Percentiles rank a stretch among this genome's conserved stretches.
Evolutionary conservation across 2,113 vertebrate genomes (phyloP).

Genomic region (Myrmecobius fasciatus): DNA sequence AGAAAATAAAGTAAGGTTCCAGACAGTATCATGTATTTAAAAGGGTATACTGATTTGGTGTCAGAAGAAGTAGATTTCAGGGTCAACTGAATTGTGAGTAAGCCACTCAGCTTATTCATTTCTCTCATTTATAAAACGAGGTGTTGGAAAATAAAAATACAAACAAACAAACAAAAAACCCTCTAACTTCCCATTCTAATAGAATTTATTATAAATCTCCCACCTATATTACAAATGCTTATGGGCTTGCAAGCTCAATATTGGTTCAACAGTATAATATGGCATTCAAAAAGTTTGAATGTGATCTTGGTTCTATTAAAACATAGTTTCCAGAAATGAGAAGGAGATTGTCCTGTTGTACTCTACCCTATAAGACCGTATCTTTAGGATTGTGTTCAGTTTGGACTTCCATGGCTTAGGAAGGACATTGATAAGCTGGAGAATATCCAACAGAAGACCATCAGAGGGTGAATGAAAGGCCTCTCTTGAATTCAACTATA

Average conservation of each 20-base stretch:
- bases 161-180: no score
- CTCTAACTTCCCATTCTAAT: not conserved
- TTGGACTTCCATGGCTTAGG: not conserved
- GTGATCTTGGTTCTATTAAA: not conserved
- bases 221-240: not conserved
- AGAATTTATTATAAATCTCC: not conserved
- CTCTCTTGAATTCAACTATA: not conserved
- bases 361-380: not conserved
- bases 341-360: not conserved
- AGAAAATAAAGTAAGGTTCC: not conserved
- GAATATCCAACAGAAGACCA: not conserved
- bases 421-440: not conserved
- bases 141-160: no score
- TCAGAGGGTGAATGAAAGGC: not conserved
- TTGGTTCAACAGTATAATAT: not conserved
- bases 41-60: not conserved
- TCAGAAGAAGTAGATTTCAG: not conserved
- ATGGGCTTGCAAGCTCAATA: not conserved
- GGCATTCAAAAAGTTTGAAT: not conserved
- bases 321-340: not conserved
- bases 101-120: not conserved
- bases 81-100: not conserved
- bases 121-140: not conserved
- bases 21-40: not conserved
- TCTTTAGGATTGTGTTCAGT: not conserved